These are phyloP conservation scores for Ethmia dodecea DNA, from an alignment of 2,888 invertebrate genomes.

Conservation along the genomic window DNA sequence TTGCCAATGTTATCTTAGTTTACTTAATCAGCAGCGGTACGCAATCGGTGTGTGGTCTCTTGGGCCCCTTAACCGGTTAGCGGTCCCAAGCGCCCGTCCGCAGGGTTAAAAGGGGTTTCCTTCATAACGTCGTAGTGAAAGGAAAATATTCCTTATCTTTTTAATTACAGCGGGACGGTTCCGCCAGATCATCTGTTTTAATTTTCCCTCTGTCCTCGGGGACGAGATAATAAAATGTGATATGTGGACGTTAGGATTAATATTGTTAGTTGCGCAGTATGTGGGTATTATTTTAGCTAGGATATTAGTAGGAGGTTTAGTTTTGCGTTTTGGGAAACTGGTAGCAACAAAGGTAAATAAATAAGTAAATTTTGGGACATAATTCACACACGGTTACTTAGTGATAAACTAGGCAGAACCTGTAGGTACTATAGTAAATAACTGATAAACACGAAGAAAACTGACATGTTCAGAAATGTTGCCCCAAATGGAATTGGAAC, in stretches of 20 bases:
- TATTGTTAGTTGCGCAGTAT: slow-evolving; percentile 13
- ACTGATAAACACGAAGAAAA: too few relatives aligned
- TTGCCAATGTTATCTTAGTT: slow-evolving; percentile 73
- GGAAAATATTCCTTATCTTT: slow-evolving; percentile 76
- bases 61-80: slow-evolving; percentile 62
- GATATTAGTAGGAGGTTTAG: too few relatives aligned
- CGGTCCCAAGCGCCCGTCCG: slow-evolving; percentile 35
- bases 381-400: too few relatives aligned
- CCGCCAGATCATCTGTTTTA: slow-evolving; percentile 72
- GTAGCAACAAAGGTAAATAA: too few relatives aligned
- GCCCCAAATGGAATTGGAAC: too few relatives aligned
- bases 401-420: too few relatives aligned
- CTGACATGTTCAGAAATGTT: too few relatives aligned
- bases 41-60: slow-evolving; percentile 58
- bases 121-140: slow-evolving; percentile 41
- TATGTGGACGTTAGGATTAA: slow-evolving; percentile 23
- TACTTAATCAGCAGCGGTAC: slow-evolving; percentile 72
- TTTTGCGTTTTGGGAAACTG: too few relatives aligned
- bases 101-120: slow-evolving; percentile 54
- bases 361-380: too few relatives aligned
- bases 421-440: too few relatives aligned
- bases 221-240: slow-evolving; percentile 36
- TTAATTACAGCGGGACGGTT: slow-evolving; percentile 70
- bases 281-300: slow-evolving; percentile 12
- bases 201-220: slow-evolving; percentile 59